A percentile compares a stretch with the other conserved stretches of the same genome.
These are phyloP conservation scores for Channa argus DNA, from an alignment of 2,113 vertebrate genomes.

Conservation along the genomic window DNA sequence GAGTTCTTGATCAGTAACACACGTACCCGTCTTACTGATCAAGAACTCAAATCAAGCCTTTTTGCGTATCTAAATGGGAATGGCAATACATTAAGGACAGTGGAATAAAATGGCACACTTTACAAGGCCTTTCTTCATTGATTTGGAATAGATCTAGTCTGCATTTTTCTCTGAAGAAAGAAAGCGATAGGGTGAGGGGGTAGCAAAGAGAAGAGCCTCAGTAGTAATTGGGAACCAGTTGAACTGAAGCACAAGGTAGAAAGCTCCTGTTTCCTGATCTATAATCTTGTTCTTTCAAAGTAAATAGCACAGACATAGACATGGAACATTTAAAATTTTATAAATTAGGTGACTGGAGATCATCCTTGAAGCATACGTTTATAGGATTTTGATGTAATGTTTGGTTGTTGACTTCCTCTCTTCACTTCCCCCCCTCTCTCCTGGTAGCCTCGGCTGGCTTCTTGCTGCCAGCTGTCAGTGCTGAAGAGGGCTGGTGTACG, in stretches of 20 bases:
- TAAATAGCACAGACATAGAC: conserved; percentile 30
- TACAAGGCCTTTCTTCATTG: conserved; percentile 27
- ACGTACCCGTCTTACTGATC: background rate
- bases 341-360: conserved; percentile 56
- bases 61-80: conserved; percentile 43
- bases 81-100: conserved; percentile 24
- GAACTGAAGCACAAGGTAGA: conserved; percentile 35
- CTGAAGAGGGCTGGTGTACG: conserved; percentile 58
- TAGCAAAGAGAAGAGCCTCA: conserved; percentile 21
- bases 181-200: conserved; percentile 11
- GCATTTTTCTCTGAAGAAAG: conserved; percentile 22
- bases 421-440: conserved; percentile 26
- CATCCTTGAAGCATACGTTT: conserved; percentile 53
- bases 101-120: conserved; percentile 41
- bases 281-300: conserved; percentile 30
- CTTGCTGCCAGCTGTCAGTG: conserved; percentile 54
- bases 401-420: conserved; percentile 66
- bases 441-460: conserved; percentile 41
- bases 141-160: conserved; percentile 43
- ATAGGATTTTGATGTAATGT: conserved; percentile 56
- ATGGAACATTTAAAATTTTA: conserved; percentile 47
- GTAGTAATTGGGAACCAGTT: conserved; percentile 39
- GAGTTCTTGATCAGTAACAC: too few species aligned
- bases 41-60: conserved; percentile 39
- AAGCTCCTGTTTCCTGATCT: conserved; percentile 11